A percentile compares a stretch with the other conserved stretches of the same genome.
Evolutionary conservation across 2,888 invertebrate species (phyloP).

Genomic region (Cataglyphis altisquamis): DNA sequence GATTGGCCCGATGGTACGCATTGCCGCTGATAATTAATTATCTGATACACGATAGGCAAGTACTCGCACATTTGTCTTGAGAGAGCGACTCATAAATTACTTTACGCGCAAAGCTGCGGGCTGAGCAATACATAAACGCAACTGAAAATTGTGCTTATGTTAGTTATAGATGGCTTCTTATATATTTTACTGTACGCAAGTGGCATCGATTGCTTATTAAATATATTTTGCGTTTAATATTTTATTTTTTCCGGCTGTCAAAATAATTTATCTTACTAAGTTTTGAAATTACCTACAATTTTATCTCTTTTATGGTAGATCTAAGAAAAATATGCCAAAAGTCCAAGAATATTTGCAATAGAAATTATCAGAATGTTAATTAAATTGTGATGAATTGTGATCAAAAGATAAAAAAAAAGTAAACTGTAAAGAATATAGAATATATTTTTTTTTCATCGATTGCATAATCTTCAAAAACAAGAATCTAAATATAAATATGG

Average conservation of each 20-base stretch:
- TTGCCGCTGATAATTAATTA: slow-evolving; percentile 38
- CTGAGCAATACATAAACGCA: slow-evolving; percentile 38
- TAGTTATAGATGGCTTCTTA: slow-evolving; percentile 7
- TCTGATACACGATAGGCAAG: slow-evolving; percentile 41
- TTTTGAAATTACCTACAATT: slow-evolving; percentile 14
- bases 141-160: slow-evolving; percentile 41
- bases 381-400: background rate
- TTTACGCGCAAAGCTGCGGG: slow-evolving; percentile 27
- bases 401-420: background rate
- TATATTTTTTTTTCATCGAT: background rate
- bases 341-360: background rate
- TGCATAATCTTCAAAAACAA: background rate
- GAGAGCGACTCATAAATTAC: slow-evolving; percentile 54
- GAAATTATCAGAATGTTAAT: background rate
- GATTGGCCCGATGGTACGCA: slow-evolving; percentile 17
- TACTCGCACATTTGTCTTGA: slow-evolving; percentile 46
- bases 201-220: slow-evolving; percentile 49
- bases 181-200: background rate
- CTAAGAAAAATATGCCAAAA: background rate
- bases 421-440: background rate
- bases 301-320: background rate
- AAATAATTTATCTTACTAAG: slow-evolving; percentile 24
- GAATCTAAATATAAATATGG: background rate
- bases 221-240: slow-evolving; percentile 30
- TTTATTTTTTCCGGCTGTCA: background rate